Base-by-base conservation (phyloP, 2,888 invertebrate species). In the Lypha dubia region DNA sequence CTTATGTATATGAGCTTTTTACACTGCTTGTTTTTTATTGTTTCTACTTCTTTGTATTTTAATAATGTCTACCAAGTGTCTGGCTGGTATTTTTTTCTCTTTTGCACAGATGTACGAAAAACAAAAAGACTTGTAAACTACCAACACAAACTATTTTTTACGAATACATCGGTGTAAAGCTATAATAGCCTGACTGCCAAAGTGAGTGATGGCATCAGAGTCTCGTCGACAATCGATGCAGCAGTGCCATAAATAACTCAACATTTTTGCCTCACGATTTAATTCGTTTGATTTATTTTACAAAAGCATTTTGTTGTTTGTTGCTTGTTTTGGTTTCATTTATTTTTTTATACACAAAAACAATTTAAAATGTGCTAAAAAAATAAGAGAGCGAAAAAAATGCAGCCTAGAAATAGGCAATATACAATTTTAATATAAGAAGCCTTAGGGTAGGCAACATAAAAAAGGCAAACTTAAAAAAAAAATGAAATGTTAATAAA, bases 21-120 rank as follows among this genome's bases (percentile, higher is more conserved):
- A n/a, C n/a, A n/a, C n/a, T n/a, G n/a, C n/a, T n/a, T 38, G 13
- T 38, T 13, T 60, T 8, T 60, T 3, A n/a, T n/a, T n/a, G 3
- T 44, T 44, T 1, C 13, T 44, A 8, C 13, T 44, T 67, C 32
- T 75, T 68, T 84, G 51, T 20, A 41, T 62, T 81, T 77, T 77
- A 62, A 77, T 84, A 77, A 63, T 77, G 84, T 84, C 84, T 84
- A 60, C 44, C 77, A 68, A 65, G 74, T 81, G 84, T 84, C 84
- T 84, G 81, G 73, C 53, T 46, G 35, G 1, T 28, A 1, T 63
- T 51, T 63, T 44, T 49, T 38, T 44, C 13, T 3, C 9, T n/a
- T n/a, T n/a, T 32, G 17, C 22, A 8, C 35, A 7, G n/a, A 17
- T 38, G 8, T 28, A 20, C n/a, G 13, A 63, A 32, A 38, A 2